These are phyloP conservation scores for Cyanocitta stelleri DNA, from an alignment of 2,113 vertebrate species.

Conservation along the genomic window DNA sequence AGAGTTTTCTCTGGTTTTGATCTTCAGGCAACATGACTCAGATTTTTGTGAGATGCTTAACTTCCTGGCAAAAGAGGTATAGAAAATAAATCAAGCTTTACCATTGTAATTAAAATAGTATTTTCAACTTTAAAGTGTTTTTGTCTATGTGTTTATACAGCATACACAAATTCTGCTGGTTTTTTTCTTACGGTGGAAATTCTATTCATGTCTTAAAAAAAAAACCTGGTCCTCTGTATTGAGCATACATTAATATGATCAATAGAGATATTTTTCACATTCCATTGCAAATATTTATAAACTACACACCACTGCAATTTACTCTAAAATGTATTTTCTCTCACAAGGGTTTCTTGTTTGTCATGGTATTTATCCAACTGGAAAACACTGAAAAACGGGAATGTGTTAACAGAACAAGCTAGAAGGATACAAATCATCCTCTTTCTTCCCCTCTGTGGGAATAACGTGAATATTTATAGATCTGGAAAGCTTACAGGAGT, in stretches of 20 bases:
- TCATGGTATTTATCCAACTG: not conserved
- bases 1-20: not conserved
- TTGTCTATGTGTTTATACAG: not conserved
- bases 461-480: slow-evolving; percentile 55
- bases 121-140: not conserved
- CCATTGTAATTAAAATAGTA: not conserved
- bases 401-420: slow-evolving; percentile 2
- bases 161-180: not conserved
- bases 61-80: not conserved
- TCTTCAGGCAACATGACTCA: not conserved
- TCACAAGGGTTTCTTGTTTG: not conserved
- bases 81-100: slow-evolving; percentile 1
- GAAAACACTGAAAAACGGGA: not conserved
- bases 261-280: not conserved
- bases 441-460: slow-evolving; percentile 31
- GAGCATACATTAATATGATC: not conserved
- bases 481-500: slow-evolving; percentile 20
- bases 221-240: not conserved
- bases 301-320: not conserved
- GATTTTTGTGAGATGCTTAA: not conserved
- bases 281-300: slow-evolving; percentile 19
- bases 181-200: not conserved
- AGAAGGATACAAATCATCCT: slow-evolving; percentile 26
- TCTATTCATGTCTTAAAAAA: not conserved
- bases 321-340: slow-evolving; percentile 16